Base-by-base conservation (phyloP, 53 echinoderm and acorn worm species). In the Paracentrotus lividus region DNA sequence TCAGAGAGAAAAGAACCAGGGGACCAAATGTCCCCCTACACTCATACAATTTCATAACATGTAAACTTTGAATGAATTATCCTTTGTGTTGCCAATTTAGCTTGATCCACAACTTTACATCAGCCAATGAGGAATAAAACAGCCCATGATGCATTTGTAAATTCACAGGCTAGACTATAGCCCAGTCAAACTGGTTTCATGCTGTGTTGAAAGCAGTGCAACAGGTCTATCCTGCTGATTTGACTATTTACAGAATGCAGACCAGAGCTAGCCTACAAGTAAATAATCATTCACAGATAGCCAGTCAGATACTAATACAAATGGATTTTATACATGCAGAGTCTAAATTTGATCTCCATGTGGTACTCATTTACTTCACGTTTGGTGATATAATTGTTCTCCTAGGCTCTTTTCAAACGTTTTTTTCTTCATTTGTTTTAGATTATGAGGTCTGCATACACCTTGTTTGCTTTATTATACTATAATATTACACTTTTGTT, bases 201-300 rank as follows among this genome's bases (percentile, higher is more conserved):
- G 85, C 85, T 85, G 85, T 49, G 85, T 27, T 49, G 16, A 43
- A 85, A 26, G n/a, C 47, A 26, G 51, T 27, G 85, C 49, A 85
- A 85, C 85, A 85, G 85, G 85, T 85, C 51, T 85, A 1, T 47
- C 85, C n/a, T 85, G 85, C 85, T 85, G 85, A 16, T 49, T 2
- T 13, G n/a, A 31, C 36, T 72, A 69, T 69, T 4, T 67, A 38
- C 69, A 36, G n/a, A 36, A 69, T 69, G 69, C 38, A 36, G 12
- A 16, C 36, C 18, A 72, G 5, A 72, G 34, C 15, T 72, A 66
- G 16, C 16, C 8, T 23, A 23, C 60, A 18, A 4, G 32, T 69
- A 69, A 38, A 66, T 14, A 31, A 34, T 31, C 31, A 15, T 33
- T 59, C 59, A 4, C 24, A 59, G 59, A 24, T 59, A 59, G 6